phyloP scores from a whole-genome alignment of 2,797 vertebrate species.

The Eulemur albifrons region DNA sequence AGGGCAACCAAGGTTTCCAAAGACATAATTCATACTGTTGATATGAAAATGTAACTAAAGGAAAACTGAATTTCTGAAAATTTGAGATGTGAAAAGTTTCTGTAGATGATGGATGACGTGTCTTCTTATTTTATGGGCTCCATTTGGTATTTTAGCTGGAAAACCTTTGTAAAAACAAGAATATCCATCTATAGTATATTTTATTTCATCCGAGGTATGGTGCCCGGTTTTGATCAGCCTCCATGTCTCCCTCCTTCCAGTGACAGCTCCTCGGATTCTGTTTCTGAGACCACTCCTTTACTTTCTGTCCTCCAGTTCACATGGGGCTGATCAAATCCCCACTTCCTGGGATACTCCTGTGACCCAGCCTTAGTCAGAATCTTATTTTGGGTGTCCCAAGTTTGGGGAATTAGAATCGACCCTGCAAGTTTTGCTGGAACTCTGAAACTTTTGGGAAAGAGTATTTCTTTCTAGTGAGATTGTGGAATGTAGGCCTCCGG shows the following conservation, averaged over 20 bases:
- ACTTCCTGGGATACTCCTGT: not conserved
- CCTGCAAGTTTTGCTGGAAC: not conserved
- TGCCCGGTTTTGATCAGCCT: not conserved
- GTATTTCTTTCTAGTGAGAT: not conserved
- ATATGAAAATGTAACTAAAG: constrained; percentile 45
- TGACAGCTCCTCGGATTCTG: not conserved
- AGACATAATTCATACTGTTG: not conserved
- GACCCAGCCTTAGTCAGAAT: not conserved
- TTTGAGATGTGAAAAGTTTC: constrained; percentile 9
- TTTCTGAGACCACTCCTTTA: not conserved
- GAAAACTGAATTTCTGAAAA: constrained; percentile 10
- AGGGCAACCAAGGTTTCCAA: constrained; percentile 6
- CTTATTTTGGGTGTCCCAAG: not conserved
- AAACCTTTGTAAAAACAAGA: not conserved
- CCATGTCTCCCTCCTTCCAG: not conserved
- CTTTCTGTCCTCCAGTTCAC: not conserved
- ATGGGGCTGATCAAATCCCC: not conserved
- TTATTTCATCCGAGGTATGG: not conserved
- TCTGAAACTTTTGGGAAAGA: not conserved
- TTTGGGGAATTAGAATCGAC: not conserved
- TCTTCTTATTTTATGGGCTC: not conserved
- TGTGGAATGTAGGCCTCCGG: not conserved
- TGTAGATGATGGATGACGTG: not conserved
- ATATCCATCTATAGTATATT: not conserved
- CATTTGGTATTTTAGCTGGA: not conserved